Percentiles rank a stretch among this genome's conserved stretches.
Evolutionary conservation across 2,113 vertebrate species (phyloP).

Genomic region (Oriolus oriolus): DNA sequence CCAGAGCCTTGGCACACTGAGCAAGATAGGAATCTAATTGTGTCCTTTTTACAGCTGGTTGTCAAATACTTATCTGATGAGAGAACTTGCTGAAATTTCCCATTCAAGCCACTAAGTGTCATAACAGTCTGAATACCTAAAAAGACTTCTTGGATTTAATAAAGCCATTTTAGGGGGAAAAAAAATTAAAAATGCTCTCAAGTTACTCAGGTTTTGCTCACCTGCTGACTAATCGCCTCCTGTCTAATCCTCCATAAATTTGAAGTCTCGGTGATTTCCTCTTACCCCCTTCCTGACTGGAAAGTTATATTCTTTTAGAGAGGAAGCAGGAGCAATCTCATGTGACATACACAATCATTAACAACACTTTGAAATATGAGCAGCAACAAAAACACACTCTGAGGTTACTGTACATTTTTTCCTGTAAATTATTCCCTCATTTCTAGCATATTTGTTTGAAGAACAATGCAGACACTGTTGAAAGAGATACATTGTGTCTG

Average conservation of each 20-base stretch:
- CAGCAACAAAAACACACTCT: background rate
- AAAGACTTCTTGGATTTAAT: background rate
- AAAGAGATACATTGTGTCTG: background rate
- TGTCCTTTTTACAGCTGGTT: background rate
- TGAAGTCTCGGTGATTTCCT: background rate
- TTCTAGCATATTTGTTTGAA: background rate
- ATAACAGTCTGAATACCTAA: background rate
- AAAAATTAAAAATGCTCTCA: background rate
- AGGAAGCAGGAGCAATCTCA: background rate
- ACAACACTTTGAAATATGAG: background rate
- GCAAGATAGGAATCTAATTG: background rate
- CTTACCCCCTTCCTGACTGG: background rate
- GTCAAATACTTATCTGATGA: conserved; percentile 27
- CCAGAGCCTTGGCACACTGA: background rate
- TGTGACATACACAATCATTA: background rate
- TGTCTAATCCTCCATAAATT: background rate
- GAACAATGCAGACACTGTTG: background rate
- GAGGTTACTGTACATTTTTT: background rate
- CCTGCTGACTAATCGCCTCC: background rate
- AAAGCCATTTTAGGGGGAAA: background rate
- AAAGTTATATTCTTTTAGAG: background rate
- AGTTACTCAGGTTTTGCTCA: background rate
- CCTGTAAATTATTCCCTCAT: background rate
- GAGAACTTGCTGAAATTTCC: background rate
- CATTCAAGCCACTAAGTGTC: background rate